Evolutionary conservation across 1,140 invertebrate species (phyloP), one percentile per base, ranked within the genome.

Genomic region (Bombus haemorrhoidalis): DNA sequence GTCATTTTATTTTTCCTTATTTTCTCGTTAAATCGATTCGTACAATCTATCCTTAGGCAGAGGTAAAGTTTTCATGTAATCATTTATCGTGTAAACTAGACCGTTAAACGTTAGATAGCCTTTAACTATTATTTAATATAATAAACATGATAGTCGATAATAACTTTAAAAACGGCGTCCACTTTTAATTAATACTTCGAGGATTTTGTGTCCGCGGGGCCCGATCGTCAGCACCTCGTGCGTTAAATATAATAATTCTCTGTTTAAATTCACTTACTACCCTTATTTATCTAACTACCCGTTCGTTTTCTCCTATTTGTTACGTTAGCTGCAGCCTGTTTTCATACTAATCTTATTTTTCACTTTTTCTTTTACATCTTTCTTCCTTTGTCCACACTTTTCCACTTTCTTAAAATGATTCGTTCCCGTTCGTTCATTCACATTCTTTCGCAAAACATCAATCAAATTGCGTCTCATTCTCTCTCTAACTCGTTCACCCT

Each of bases 81-180:
- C 34, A 53, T 89, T 74, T 86, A 81, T 85, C 77, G 74, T 83
- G 75, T 91, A 91, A 91, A 91, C 90, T 91, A 91, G 90, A 91
- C 87, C 89, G 89, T 89, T 87, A 85, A 81, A 86, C 85, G 68
- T 90, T 90, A 90, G 82, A 89, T 84, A 90, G 89, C 83, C 69
- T 86, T 90, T 85, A 91, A 90, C 85, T 90, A 90, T 90, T 89
- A 87, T 83, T 71, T 87, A 84, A 87, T 28, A 80, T 80, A 91
- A 91, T 91, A 91, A 90, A 89, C 74, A 37, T 82, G 88, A 87
- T 79, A 90, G 81, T 90, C 85, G 78, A 88, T 57, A 71, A 74
- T 87, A 79, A 89, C 68, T 68, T 89, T 90, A 87, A 80, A 85
- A 86, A 76, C 84, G 75, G 69, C 43, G 59, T 74, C 37, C 80